Evolutionary conservation across 2,113 vertebrate species (phyloP).

Genomic region (Merops nubicus): DNA sequence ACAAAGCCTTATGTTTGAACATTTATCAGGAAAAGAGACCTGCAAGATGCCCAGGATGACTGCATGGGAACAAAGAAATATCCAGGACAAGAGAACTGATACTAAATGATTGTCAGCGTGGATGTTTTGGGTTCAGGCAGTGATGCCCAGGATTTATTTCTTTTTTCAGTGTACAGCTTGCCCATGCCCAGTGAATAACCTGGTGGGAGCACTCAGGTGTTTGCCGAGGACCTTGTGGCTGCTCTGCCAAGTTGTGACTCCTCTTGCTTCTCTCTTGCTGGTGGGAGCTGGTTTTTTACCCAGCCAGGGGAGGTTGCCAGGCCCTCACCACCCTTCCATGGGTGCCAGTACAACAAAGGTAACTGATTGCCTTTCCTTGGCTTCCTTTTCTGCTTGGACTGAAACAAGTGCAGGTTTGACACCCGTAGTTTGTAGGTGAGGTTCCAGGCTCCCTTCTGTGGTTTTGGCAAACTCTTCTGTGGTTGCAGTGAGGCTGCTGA

Average conservation of each 20-base stretch:
- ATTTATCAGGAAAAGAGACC: not conserved
- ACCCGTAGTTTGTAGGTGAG: not conserved
- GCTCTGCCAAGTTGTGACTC: not conserved
- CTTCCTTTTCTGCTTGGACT: not conserved
- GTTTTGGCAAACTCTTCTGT: fast-evolving
- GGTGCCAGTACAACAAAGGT: not conserved
- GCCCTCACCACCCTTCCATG: not conserved
- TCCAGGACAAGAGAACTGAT: not conserved
- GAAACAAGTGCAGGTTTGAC: not conserved
- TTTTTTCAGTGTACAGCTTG: not conserved
- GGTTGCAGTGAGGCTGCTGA: fast-evolving
- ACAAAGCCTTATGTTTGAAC: not conserved
- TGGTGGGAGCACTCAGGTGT: not conserved
- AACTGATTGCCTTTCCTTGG: not conserved
- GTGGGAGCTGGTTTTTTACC: not conserved
- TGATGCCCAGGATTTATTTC: not conserved
- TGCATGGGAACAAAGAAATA: not conserved
- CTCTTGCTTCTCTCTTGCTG: not conserved
- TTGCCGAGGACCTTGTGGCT: not conserved
- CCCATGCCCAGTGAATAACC: not conserved
- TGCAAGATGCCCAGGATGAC: not conserved
- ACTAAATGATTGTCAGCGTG: not conserved
- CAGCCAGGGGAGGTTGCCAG: not conserved
- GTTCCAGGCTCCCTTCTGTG: not conserved
- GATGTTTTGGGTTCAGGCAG: not conserved